These are phyloP conservation scores for Horisme vitalbata DNA, from an alignment of 2,888 invertebrate genomes.

Conservation along the genomic window DNA sequence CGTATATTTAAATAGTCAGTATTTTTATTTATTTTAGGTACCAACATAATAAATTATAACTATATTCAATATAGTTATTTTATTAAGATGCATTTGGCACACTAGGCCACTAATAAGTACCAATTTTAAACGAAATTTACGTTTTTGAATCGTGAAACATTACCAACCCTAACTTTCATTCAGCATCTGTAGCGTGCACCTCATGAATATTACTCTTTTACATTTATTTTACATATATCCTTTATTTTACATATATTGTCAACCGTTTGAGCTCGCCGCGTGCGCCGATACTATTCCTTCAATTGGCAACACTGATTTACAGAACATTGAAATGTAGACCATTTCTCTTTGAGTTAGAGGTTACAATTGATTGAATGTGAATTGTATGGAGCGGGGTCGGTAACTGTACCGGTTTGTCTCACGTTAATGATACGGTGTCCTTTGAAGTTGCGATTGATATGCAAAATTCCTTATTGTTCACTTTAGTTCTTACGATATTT, in stretches of 20 bases:
- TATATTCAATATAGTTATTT: too few relatives aligned
- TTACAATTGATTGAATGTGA: slow-evolving; percentile 17
- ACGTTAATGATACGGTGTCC: slow-evolving; percentile 63
- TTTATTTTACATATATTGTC: slow-evolving; percentile 64
- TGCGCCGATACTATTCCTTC: slow-evolving; percentile 48
- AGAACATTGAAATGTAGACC: slow-evolving; percentile 19
- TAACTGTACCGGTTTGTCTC: slow-evolving; percentile 44
- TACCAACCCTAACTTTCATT: slow-evolving; percentile 34
- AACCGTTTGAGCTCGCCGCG: slow-evolving; percentile 62
- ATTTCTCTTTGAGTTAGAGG: slow-evolving; percentile 14
- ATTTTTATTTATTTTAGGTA: too few relatives aligned
- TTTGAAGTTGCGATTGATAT: slow-evolving; percentile 75
- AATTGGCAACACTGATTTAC: slow-evolving; percentile 30
- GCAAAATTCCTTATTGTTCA: slow-evolving; percentile 67
- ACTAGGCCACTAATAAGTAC: too few relatives aligned
- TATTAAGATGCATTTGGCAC: too few relatives aligned
- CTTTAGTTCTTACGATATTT: slow-evolving; percentile 30
- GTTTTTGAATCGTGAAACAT: too few relatives aligned
- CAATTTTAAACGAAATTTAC: too few relatives aligned
- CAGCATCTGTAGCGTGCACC: slow-evolving; percentile 51
- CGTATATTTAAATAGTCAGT: too few relatives aligned
- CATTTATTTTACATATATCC: slow-evolving; percentile 64
- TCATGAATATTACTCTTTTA: slow-evolving; percentile 72
- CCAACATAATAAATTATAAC: too few relatives aligned
- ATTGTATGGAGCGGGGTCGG: slow-evolving; percentile 9